Evolutionary conservation across 2,888 invertebrate genomes (phyloP), one percentile per base, ranked within the genome.

Genomic region (Tachina lurida): DNA sequence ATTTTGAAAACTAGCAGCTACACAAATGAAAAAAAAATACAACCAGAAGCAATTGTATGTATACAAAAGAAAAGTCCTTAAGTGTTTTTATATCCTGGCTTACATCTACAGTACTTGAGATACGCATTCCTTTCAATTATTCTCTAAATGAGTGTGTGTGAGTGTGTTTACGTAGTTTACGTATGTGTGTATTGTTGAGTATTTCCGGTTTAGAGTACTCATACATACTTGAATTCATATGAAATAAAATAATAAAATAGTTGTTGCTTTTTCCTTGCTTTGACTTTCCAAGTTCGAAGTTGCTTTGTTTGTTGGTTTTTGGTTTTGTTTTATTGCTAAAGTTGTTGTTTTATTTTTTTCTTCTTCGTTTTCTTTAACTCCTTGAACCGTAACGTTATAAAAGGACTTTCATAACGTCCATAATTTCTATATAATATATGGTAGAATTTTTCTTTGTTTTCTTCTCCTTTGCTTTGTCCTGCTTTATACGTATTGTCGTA

Each of bases 81-180:
- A 84, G 83, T 84, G 83, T 73, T 84, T 84, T 73, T 78, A 73
- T 78, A 84, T 84, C 83, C 77, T 83, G 76, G 71, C 77, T 83
- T 77, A 83, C 77, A 73, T 67, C 77, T 67, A 73, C 73, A 45
- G 70, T 52, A 79, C 71, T 76, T 76, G 56, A 75, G 54, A 70
- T 76, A 74, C 62, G 45, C 56, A 70, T 75, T 81, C 62, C 81
- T 81, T 81, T 81, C 79, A 79, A 79, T 73, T 79, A 79, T 79
- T 45, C 71, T 56, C 17, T 39, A n/a, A 58, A 65, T 39, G 15
- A 47, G 45, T 63, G 22, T 39, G 43, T 65, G 17, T 52, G 17
- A 15, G 3, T 31, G 43, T 31, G 4, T 22, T 1, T 22, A 3
- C 3, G 22, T 1, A 1, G 47, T 47, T 5, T 31, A 7, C 31